A percentile compares a stretch with the other conserved stretches of the same genome.
Evolutionary conservation across 2,113 vertebrate genomes (phyloP).

Genomic region (Taxidea taxus): DNA sequence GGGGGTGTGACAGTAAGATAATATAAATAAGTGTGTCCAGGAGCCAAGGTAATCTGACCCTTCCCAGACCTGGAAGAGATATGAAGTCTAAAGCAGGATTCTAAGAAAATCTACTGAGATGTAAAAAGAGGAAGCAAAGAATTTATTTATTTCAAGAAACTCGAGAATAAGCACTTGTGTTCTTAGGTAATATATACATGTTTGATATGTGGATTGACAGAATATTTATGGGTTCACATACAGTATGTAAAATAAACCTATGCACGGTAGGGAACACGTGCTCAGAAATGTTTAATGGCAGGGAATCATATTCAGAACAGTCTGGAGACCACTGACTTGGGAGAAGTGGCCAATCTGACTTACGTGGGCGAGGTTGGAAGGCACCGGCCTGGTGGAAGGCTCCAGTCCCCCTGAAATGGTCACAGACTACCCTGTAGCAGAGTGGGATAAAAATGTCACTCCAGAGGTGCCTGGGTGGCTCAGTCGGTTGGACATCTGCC

Average conservation of each 20-base stretch:
- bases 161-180: not conserved
- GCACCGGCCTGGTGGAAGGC: not conserved
- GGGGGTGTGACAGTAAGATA: not conserved
- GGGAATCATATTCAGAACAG: not conserved
- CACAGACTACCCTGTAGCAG: not conserved
- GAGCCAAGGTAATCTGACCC: not conserved
- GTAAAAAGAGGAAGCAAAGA: not conserved
- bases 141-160: not conserved
- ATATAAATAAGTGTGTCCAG: not conserved
- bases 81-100: not conserved
- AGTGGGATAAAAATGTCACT: no score
- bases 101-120: not conserved
- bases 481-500: no score
- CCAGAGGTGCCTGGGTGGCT: not conserved
- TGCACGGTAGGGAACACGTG: accelerated
- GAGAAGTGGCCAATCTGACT: accelerated
- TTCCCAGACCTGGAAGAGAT: not conserved
- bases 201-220: not conserved
- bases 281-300: not conserved
- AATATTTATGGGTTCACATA: not conserved
- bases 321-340: not conserved
- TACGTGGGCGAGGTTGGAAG: accelerated
- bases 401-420: not conserved
- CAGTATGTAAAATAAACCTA: not conserved
- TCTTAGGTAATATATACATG: not conserved